Evolutionary conservation across 2,113 vertebrate genomes (phyloP), one percentile per base, ranked within the genome.

Genomic region (Cyrtonyx montezumae): DNA sequence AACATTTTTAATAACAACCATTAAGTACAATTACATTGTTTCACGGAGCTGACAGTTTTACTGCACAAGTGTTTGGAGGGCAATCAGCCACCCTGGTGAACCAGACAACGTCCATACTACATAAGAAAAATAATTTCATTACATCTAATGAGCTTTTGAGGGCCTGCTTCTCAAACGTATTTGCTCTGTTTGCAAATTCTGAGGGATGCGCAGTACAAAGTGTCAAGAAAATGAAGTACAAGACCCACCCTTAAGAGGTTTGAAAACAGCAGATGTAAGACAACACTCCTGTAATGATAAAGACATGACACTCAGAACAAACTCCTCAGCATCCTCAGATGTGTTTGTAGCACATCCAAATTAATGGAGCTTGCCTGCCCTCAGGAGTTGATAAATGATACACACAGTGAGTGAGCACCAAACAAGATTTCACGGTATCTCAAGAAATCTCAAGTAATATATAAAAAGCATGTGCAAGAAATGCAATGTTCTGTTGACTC

Each of bases 151-250:
- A 6, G 14, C 45, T 66, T 16, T 14, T 58, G 9, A 34, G 14
- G 13, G 7, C 1, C 34, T 28, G 13, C 15, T 79, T 69, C 76
- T 37, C 62, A 12, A 13, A 9, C 21, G n/a, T 61, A 4, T 6
- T 25, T 78, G 65, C 36, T 68, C 21, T 32, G 4, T 9, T 21
- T 3, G 15, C 19, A 61, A 77, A 77, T 88, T 85, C 51, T 49
- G 49, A 65, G n/a, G 11, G 25, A 58, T 0, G 0, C 6, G 16
- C 18, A 28, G 19, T 26, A 63, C 22, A 11, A 9, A 59, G 45
- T 15, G 65, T 9, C 6, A 14, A 66, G 51, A 86, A 32, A 37
- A 56, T 73, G 43, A 73, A 28, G 23, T 46, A 6, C 36, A 48
- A 83, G 53, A 66, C 62, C 12, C 8, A 42, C 4, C 14, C 53